Percentiles rank a stretch among this genome's conserved stretches.
phyloP scores from a whole-genome alignment of 2,113 vertebrate genomes.

The Hemibates koningsi region DNA sequence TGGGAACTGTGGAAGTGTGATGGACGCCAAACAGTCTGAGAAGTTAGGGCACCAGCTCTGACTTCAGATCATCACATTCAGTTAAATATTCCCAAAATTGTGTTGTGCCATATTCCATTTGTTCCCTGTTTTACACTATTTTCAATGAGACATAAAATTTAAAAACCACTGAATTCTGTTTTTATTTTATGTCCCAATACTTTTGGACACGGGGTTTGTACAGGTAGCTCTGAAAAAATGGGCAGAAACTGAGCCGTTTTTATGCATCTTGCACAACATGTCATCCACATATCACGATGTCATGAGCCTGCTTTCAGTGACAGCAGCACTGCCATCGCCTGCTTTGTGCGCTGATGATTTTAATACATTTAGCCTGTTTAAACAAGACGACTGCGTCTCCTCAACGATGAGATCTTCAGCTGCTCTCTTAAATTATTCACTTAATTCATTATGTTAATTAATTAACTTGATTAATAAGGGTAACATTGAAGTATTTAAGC shows the following conservation, averaged over 20 bases:
- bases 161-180: neutral
- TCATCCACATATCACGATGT: neutral
- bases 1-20: neutral
- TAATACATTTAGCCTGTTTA: neutral
- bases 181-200: neutral
- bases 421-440: neutral
- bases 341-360: neutral
- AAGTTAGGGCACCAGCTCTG: neutral
- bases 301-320: neutral
- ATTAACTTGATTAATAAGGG: rapidly evolving
- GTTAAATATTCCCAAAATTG: neutral
- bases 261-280: neutral
- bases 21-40: neutral
- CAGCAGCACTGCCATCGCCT: too few species aligned
- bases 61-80: neutral
- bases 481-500: neutral
- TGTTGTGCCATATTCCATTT: neutral
- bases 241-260: rapidly evolving
- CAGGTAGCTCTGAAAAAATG: neutral
- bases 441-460: neutral
- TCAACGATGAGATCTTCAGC: neutral
- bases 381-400: rapidly evolving
- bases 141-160: neutral
- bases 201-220: neutral
- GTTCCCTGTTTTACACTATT: neutral